Conservation (phyloP, 2,888 invertebrate genomes). For the Ornithoptera alexandrae region DNA sequence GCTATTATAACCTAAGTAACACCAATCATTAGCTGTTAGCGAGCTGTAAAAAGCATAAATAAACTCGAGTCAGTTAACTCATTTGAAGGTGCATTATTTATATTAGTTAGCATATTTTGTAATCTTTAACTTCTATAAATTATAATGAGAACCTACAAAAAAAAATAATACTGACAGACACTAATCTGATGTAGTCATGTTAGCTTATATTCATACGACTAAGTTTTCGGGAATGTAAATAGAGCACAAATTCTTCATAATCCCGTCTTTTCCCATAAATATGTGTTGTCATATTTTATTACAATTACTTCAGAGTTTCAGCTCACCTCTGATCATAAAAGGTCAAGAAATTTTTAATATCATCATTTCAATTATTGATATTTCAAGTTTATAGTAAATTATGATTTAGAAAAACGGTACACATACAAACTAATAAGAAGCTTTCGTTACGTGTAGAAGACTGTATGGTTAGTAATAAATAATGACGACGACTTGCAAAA, state of each 20-base stretch:
- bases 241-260: too few species aligned
- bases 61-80: slow-evolving; percentile 11
- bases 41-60: slow-evolving; percentile 22
- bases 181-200: too few species aligned
- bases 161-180: too few species aligned
- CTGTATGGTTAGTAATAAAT: neutral
- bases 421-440: neutral
- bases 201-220: too few species aligned
- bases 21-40: slow-evolving; percentile 8
- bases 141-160: too few species aligned
- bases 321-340: too few species aligned
- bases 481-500: slow-evolving; percentile 34
- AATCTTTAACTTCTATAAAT: neutral
- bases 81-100: neutral
- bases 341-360: neutral
- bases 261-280: too few species aligned
- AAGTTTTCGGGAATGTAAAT: too few species aligned
- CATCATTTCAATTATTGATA: neutral
- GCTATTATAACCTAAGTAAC: slow-evolving; percentile 1
- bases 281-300: neutral
- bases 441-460: neutral
- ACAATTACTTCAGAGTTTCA: too few species aligned
- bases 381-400: neutral
- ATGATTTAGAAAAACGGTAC: neutral
- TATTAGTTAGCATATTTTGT: neutral